Percentiles rank a stretch among this genome's conserved stretches.
These are phyloP conservation scores for Hyperoodon ampullatus DNA, from an alignment of 2,113 vertebrate species.

Conservation along the genomic window DNA sequence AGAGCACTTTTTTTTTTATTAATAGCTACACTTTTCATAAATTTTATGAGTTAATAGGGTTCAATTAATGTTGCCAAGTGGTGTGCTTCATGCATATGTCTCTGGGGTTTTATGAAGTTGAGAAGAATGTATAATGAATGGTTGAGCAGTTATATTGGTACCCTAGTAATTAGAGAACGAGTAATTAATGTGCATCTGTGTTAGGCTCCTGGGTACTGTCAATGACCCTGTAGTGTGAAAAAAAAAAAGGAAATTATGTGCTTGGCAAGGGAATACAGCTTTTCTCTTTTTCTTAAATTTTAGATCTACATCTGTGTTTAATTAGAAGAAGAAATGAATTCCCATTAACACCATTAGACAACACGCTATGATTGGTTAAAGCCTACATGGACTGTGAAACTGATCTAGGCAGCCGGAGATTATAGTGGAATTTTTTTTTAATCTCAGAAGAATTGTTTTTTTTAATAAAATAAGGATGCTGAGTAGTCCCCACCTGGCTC, in stretches of 20 bases:
- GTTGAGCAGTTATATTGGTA: conserved; percentile 82
- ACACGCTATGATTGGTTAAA: conserved; percentile 77
- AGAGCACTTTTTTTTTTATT: conserved; percentile 82
- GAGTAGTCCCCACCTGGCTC: not conserved
- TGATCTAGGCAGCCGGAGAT: conserved; percentile 68
- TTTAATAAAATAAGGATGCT: not conserved
- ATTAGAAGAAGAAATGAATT: conserved; percentile 86
- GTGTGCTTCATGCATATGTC: conserved; percentile 71
- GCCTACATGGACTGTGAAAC: conserved; percentile 76
- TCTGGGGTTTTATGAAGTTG: conserved; percentile 82
- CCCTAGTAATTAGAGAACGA: conserved; percentile 84
- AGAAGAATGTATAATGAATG: conserved; percentile 86
- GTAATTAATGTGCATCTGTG: conserved; percentile 89
- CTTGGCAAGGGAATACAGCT: conserved; percentile 83
- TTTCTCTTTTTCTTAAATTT: conserved; percentile 85
- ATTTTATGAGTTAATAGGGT: conserved; percentile 85
- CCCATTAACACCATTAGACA: conserved; percentile 82
- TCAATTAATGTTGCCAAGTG: conserved; percentile 86
- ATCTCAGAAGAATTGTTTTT: conserved; percentile 40
- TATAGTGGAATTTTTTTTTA: conserved; percentile 26
- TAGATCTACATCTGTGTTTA: conserved; percentile 86
- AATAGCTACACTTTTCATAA: conserved; percentile 82
- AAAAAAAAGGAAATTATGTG: conserved; percentile 78
- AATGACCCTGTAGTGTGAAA: conserved; percentile 80
- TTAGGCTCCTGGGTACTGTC: conserved; percentile 83